These are phyloP conservation scores for Drosophila birchii DNA, from an alignment of 2,888 invertebrate genomes.

Conservation along the genomic window DNA sequence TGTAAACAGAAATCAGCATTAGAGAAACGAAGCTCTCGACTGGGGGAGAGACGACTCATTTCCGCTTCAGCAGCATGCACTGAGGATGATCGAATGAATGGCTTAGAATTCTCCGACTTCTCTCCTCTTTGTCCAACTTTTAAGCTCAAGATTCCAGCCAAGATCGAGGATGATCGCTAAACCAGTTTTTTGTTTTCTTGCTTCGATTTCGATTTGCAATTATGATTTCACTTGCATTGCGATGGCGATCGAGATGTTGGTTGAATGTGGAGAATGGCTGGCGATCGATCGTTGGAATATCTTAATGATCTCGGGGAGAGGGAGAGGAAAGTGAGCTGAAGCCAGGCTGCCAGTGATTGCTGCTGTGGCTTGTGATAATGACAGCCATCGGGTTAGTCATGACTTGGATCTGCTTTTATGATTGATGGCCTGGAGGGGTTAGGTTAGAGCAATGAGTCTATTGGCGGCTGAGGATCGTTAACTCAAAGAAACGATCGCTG, in stretches of 20 bases:
- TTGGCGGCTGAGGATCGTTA: constrained; percentile 14
- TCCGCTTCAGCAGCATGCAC: constrained; percentile 74
- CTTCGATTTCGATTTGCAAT: constrained; percentile 75
- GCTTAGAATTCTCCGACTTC: constrained; percentile 56
- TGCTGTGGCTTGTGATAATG: constrained; percentile 43
- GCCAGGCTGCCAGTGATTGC: background rate
- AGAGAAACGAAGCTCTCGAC: constrained; percentile 28
- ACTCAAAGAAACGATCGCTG: constrained; percentile 9
- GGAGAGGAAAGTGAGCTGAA: background rate
- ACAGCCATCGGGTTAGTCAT: constrained; percentile 29
- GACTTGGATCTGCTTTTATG: constrained; percentile 35
- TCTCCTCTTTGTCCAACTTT: constrained; percentile 6
- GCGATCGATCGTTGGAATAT: constrained; percentile 16
- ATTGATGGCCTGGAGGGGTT: constrained; percentile 52
- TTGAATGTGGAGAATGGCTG: constrained; percentile 31
- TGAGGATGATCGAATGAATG: constrained; percentile 79
- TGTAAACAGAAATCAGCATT: constrained; percentile 50
- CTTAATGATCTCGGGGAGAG: constrained; percentile 53
- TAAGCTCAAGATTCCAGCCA: constrained; percentile 3
- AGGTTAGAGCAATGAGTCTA: constrained; percentile 13
- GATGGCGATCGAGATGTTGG: constrained; percentile 16
- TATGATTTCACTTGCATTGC: constrained; percentile 78
- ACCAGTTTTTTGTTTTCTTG: constrained; percentile 75
- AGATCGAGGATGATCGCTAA: constrained; percentile 54
- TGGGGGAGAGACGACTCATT: constrained; percentile 53